A percentile compares a stretch with the other conserved stretches of the same genome.
phyloP scores from a whole-genome alignment of 2,797 vertebrate species.

The Poeciliopsis gracilis region DNA sequence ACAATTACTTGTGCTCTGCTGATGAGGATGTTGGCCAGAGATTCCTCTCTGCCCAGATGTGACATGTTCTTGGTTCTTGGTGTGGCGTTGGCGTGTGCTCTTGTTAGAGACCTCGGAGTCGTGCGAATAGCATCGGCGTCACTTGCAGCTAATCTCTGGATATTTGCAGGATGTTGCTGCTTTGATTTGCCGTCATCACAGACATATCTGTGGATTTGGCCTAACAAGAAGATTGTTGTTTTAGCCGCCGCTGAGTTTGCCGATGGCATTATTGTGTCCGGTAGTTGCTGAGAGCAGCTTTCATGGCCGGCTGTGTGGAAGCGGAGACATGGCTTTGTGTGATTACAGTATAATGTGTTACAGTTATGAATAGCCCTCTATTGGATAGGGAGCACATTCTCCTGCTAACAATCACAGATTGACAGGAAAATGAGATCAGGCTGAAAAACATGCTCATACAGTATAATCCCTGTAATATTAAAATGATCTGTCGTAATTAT shows the following conservation, averaged over 20 bases:
- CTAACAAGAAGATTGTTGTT: constrained; percentile 72
- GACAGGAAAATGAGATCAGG: not conserved
- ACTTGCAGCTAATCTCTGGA: constrained; percentile 71
- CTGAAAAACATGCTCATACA: not conserved
- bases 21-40: constrained; percentile 71
- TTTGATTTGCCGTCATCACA: constrained; percentile 65
- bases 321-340: constrained; percentile 20
- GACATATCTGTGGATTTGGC: constrained; percentile 61
- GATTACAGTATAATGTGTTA: constrained; percentile 13
- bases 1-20: constrained; percentile 30
- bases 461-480: not conserved
- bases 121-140: constrained; percentile 66
- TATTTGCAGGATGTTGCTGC: constrained; percentile 69
- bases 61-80: constrained; percentile 23
- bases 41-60: constrained; percentile 36
- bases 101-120: constrained; percentile 34
- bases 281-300: constrained; percentile 42
- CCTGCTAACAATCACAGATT: constrained; percentile 4
- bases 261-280: constrained; percentile 57
- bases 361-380: not conserved
- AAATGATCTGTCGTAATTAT: not conserved
- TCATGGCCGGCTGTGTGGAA: constrained; percentile 31
- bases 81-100: constrained; percentile 11
- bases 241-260: constrained; percentile 48
- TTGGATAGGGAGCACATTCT: constrained; percentile 9